These are phyloP conservation scores for Anneissia japonica DNA, from an alignment of 35 echinoderm and acorn worm genomes.

Conservation along the genomic window DNA sequence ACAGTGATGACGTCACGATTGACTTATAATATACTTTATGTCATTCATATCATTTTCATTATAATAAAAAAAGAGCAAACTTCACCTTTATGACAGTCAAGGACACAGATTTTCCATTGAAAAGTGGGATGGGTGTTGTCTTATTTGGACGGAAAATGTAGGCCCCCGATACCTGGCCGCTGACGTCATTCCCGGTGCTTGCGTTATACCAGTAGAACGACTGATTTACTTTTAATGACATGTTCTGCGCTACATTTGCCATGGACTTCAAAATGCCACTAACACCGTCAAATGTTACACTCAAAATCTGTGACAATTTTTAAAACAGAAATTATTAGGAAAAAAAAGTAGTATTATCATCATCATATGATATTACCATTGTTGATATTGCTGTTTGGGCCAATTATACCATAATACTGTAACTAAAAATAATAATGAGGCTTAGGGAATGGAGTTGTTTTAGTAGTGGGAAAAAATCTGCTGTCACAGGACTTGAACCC, in stretches of 20 bases:
- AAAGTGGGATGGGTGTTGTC: conserved; percentile 41
- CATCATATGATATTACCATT: no score
- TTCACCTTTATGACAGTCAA: conserved; percentile 66
- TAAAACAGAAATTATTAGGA: no score
- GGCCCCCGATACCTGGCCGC: conserved; percentile 67
- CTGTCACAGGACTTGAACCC: no score
- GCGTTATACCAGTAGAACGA: conserved; percentile 90
- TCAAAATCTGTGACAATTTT: conserved; percentile 65
- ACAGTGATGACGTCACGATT: no score
- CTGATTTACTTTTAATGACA: conserved; percentile 43
- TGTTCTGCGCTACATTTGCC: conserved; percentile 34
- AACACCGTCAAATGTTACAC: conserved; percentile 67
- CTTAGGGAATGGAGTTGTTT: no score
- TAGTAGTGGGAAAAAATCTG: no score
- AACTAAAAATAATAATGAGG: no score
- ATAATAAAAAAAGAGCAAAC: not conserved
- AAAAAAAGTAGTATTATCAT: no score
- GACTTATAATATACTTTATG: no score
- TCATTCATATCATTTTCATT: not conserved
- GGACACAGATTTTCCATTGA: conserved; percentile 53
- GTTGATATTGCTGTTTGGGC: no score
- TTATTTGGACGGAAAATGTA: conserved; percentile 83
- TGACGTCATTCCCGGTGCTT: conserved; percentile 38
- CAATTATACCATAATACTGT: no score
- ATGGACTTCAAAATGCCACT: conserved; percentile 79